Conservation (phyloP, 2,797 vertebrate species). For the Platyrinchus mystaceus region DNA sequence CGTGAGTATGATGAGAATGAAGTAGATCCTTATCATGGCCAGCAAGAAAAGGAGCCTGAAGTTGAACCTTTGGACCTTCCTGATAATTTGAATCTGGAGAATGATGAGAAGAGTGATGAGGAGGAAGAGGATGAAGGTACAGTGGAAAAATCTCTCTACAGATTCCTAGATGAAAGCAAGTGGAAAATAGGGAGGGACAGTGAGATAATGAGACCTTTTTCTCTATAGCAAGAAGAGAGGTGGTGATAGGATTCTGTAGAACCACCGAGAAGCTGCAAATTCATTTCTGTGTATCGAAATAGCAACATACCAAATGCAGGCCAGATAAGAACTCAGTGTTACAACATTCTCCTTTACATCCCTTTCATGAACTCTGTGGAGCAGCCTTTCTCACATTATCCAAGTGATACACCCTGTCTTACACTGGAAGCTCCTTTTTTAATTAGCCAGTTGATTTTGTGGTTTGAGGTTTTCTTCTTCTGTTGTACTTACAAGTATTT, state of each 20-base stretch:
- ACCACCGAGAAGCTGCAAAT: not conserved
- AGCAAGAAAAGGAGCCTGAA: slow-evolving; percentile 85
- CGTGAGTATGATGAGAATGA: slow-evolving; percentile 95
- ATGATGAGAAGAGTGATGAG: slow-evolving; percentile 77
- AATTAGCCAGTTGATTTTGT: not conserved
- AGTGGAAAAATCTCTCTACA: not conserved
- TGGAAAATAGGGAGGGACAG: not conserved
- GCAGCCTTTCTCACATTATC: not conserved
- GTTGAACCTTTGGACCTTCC: slow-evolving; percentile 90
- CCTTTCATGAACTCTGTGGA: not conserved
- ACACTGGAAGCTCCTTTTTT: not conserved
- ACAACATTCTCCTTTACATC: not conserved
- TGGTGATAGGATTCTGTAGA: not conserved
- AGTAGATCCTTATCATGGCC: slow-evolving; percentile 91
- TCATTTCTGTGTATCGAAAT: not conserved
- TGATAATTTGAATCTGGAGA: slow-evolving; percentile 90
- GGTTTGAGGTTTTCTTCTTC: not conserved
- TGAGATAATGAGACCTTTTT: not conserved
- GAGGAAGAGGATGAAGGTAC: slow-evolving; percentile 73
- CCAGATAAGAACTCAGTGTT: not conserved
- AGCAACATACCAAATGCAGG: not conserved
- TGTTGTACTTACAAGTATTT: not conserved
- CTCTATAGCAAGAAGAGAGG: not conserved
- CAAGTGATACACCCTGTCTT: not conserved
- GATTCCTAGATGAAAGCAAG: not conserved